phyloP scores from a whole-genome alignment of 1,140 invertebrate genomes.

The Drosophila ohnishii region DNA sequence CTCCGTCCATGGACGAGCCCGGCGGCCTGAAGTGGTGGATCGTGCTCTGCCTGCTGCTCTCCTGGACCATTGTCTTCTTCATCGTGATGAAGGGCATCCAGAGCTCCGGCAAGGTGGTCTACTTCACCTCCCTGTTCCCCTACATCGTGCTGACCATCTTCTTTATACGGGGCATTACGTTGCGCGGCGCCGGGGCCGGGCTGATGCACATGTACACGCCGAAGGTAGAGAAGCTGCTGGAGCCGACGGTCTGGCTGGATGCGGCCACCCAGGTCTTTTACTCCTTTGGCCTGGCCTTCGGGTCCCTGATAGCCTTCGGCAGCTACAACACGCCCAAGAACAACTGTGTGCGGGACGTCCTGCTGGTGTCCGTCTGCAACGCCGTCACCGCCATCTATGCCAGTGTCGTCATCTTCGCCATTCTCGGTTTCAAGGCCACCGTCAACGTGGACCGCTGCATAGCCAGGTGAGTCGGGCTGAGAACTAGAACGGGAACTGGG shows the following conservation, averaged over 20 bases:
- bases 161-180: slow-evolving; percentile 94
- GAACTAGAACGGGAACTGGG: not conserved
- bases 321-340: slow-evolving; percentile 95
- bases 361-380: slow-evolving; percentile 95
- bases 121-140: slow-evolving; percentile 98
- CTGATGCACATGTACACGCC: slow-evolving; percentile 96
- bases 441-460: slow-evolving; percentile 91
- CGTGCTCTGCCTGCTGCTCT: slow-evolving; percentile 93
- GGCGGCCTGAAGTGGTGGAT: slow-evolving; percentile 97
- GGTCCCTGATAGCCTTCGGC: slow-evolving; percentile 95
- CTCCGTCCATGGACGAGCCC: slow-evolving; percentile 91
- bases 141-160: slow-evolving; percentile 98
- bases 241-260: slow-evolving; percentile 95
- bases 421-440: slow-evolving; percentile 93
- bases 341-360: slow-evolving; percentile 94
- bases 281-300: slow-evolving; percentile 96
- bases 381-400: slow-evolving; percentile 96
- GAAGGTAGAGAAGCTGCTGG: slow-evolving; percentile 91
- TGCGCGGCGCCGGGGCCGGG: slow-evolving; percentile 94
- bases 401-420: slow-evolving; percentile 95
- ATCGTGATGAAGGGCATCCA: slow-evolving; percentile 99
- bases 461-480: slow-evolving; percentile 85
- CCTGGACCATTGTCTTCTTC: slow-evolving; percentile 97
- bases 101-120: slow-evolving; percentile 98
- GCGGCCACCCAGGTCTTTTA: slow-evolving; percentile 98